These are phyloP conservation scores for Zosterops hypoxanthus DNA, from an alignment of 2,113 vertebrate species.

Conservation along the genomic window DNA sequence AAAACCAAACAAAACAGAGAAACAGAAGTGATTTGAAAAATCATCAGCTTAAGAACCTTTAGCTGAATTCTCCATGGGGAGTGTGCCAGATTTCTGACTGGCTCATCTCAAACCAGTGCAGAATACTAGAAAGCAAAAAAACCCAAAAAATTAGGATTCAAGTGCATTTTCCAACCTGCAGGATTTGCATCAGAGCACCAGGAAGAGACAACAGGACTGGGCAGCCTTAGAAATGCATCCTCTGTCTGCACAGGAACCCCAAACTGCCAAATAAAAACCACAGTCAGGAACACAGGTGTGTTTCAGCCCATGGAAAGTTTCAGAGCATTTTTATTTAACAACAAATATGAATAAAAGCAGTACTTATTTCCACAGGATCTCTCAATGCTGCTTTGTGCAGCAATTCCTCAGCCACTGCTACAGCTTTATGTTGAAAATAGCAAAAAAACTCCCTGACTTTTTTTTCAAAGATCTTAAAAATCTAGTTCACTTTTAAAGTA, in stretches of 20 bases:
- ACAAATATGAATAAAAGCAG: background rate
- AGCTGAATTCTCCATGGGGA: background rate
- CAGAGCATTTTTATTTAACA: background rate
- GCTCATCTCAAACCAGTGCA: background rate
- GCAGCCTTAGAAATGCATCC: constrained; percentile 77
- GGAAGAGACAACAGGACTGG: constrained; percentile 77
- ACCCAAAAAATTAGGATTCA: background rate
- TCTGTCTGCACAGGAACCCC: constrained; percentile 76
- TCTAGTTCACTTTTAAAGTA: background rate
- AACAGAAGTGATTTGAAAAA: background rate
- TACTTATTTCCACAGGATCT: background rate
- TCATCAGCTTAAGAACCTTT: background rate
- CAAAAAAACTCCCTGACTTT: background rate
- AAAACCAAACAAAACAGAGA: background rate
- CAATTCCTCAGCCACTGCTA: background rate
- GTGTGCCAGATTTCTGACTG: background rate
- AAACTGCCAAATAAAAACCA: constrained; percentile 76
- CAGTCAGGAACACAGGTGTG: background rate
- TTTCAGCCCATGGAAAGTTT: background rate
- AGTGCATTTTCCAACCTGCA: constrained; percentile 77
- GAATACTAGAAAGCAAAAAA: background rate
- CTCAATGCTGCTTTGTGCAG: background rate
- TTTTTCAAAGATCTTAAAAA: background rate
- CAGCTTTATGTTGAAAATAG: background rate
- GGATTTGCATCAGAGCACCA: constrained; percentile 86